phyloP scores from a whole-genome alignment of 2,797 vertebrate species.

The Muscicapa comitata region DNA sequence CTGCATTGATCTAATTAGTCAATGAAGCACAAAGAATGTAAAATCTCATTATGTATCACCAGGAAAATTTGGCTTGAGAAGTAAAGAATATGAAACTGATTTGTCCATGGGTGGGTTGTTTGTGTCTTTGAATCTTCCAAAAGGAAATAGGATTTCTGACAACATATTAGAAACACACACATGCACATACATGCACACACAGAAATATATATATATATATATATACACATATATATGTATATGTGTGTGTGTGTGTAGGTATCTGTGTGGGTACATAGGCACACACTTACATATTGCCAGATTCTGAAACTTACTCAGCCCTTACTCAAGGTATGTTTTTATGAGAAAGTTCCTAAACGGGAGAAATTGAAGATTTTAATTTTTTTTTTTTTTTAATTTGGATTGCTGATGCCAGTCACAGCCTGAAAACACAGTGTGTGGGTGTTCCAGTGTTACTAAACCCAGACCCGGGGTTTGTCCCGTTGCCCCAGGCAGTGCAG shows the following conservation, averaged over 20 bases:
- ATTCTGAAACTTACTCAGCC: not conserved
- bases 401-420: not conserved
- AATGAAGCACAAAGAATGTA: conserved; percentile 46
- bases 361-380: not conserved
- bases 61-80: conserved; percentile 42
- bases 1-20: conserved; percentile 59
- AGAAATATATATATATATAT: fast-evolving
- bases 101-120: conserved; percentile 36
- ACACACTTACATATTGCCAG: fast-evolving
- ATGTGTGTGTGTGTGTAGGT: fast-evolving
- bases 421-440: not conserved
- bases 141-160: conserved; percentile 17
- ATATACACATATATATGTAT: fast-evolving
- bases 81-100: conserved; percentile 26
- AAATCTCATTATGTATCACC: conserved; percentile 46
- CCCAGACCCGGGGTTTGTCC: not conserved
- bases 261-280: not conserved
- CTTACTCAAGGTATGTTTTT: not conserved
- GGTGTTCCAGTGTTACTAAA: not conserved
- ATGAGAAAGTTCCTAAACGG: not conserved
- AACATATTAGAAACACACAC: not conserved
- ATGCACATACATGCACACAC: not conserved
- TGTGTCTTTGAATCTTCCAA: not conserved
- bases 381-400: not conserved
- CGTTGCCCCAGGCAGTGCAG: not conserved